Evolutionary conservation across 2,888 invertebrate species (phyloP).

Genomic region (Proisotoma minuta): DNA sequence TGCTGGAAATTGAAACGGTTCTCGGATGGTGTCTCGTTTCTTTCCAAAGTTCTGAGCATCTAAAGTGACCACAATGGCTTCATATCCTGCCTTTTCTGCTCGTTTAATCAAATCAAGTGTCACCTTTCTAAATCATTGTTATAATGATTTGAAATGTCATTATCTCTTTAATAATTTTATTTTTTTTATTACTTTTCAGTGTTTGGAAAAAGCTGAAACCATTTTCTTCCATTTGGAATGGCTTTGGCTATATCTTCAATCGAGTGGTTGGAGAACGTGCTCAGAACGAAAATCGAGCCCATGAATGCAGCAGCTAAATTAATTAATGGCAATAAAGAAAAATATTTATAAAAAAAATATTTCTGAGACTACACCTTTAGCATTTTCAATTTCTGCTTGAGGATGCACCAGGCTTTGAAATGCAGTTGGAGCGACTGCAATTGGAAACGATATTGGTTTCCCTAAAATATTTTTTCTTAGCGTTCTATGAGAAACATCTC

Average conservation of each 20-base stretch:
- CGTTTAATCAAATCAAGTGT: constrained; percentile 67
- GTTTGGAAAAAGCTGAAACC: constrained; percentile 73
- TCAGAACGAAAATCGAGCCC: constrained; percentile 72
- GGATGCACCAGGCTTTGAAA: constrained; percentile 6
- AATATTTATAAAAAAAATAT: background rate
- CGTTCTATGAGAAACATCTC: background rate
- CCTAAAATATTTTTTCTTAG: background rate
- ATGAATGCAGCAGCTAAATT: constrained; percentile 66
- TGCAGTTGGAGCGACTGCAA: background rate
- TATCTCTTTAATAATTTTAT: background rate
- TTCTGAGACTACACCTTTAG: constrained; percentile 7
- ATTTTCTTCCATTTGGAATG: constrained; percentile 71
- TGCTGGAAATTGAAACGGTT: constrained; percentile 34
- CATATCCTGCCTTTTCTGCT: constrained; percentile 76
- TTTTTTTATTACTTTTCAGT: constrained; percentile 8
- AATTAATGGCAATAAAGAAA: constrained; percentile 3
- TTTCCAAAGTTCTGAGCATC: constrained; percentile 84
- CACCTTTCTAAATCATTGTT: constrained; percentile 59
- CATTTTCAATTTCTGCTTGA: background rate
- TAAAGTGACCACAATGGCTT: constrained; percentile 79
- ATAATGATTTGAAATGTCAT: background rate
- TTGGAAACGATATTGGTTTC: background rate
- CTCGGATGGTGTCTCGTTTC: constrained; percentile 51
- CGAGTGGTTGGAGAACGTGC: constrained; percentile 79
- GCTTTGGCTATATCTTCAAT: constrained; percentile 79